Percentiles rank a stretch among this genome's conserved stretches.
Conservation (phyloP, 2,888 invertebrate genomes). For the Microchrysa polita region DNA sequence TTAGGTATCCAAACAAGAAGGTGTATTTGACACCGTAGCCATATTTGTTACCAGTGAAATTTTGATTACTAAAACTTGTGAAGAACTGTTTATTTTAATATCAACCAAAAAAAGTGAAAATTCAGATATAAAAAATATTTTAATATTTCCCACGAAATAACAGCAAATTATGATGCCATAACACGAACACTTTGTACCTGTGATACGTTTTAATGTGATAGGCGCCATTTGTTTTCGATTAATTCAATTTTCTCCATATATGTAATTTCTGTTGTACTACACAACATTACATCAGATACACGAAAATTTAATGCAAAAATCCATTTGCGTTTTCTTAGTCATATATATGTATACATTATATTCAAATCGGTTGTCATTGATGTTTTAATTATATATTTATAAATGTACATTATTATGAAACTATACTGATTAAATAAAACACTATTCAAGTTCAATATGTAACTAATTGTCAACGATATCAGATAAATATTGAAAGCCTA, state of each 20-base stretch:
- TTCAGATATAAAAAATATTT: no score
- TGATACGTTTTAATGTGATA: constrained; percentile 51
- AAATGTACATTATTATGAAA: not conserved
- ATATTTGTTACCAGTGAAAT: no score
- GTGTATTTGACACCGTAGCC: no score
- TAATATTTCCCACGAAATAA: not conserved
- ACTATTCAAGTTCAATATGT: no score
- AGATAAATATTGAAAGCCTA: constrained; percentile 8
- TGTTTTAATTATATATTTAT: constrained; percentile 11
- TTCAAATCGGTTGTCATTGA: constrained; percentile 5
- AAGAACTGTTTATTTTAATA: no score
- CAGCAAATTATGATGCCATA: constrained; percentile 21
- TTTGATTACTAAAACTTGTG: no score
- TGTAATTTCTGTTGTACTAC: no score
- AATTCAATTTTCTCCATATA: constrained; percentile 21
- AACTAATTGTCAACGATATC: constrained; percentile 16
- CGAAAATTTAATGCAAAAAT: not conserved
- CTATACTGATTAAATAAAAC: not conserved
- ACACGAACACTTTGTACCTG: constrained; percentile 49
- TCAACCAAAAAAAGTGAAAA: no score
- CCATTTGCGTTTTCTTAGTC: not conserved
- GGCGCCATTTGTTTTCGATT: constrained; percentile 44
- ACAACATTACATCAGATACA: not conserved
- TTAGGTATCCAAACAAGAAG: no score
- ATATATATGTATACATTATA: no score